Evolutionary conservation across 2,888 invertebrate genomes (phyloP).

Genomic region (Tridacna gigas): DNA sequence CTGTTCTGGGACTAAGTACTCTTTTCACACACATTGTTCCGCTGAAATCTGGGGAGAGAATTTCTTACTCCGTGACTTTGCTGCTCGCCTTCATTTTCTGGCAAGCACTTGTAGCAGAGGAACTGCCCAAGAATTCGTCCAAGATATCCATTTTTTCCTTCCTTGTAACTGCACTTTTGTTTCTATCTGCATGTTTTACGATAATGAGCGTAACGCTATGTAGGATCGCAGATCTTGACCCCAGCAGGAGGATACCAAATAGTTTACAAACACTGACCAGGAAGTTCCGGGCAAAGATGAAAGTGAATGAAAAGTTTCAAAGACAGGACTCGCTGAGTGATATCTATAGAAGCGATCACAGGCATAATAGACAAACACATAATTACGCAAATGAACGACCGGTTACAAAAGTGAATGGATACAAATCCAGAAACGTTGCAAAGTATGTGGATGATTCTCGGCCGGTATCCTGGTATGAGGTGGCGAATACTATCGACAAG

Average conservation of each 20-base stretch:
- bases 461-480: neutral
- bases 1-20: neutral
- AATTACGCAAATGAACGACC: too few species aligned
- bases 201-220: neutral
- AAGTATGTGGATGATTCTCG: too few species aligned
- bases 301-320: too few species aligned
- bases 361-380: too few species aligned
- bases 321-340: too few species aligned
- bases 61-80: neutral
- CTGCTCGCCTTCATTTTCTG: neutral
- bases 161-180: neutral
- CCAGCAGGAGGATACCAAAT: neutral
- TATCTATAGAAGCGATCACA: too few species aligned
- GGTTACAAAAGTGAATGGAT: too few species aligned
- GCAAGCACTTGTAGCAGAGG: neutral
- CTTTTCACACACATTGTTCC: conserved; percentile 2
- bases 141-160: neutral
- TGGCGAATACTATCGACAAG: neutral
- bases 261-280: neutral
- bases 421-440: too few species aligned
- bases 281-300: neutral
- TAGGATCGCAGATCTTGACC: neutral
- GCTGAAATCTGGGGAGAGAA: neutral
- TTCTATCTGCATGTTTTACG: neutral
- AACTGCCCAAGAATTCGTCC: neutral